Evolutionary conservation across 2,113 vertebrate species (phyloP), one percentile per base, ranked within the genome.

Genomic region (Pseudorectes ferrugineus): DNA sequence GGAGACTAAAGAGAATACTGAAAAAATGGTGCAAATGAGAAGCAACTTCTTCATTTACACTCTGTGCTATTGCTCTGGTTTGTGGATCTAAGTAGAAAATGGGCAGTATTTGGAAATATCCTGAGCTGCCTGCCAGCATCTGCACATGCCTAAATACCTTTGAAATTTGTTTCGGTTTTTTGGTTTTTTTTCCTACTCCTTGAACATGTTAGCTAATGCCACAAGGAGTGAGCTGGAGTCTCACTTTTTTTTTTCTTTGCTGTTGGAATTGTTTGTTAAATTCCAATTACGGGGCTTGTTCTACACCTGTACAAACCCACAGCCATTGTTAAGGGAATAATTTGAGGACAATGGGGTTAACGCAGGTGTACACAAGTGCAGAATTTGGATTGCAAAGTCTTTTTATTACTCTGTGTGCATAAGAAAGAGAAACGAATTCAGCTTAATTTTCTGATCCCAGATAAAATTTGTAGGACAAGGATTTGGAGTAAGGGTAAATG

Each of bases 291-390:
- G 2, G 68, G 67, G 63, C 90, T 96, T 96, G 90, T 96, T 95
- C 76, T 92, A 92, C 95, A 96, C 95, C 96, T 96, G 94, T 91
- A 90, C 90, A 96, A 96, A 97, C 92, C 92, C 92, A 94, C 90
- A 95, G 79, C 79, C 89, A 95, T 95, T 95, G 95, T 96, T 97
- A 92, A 88, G 81, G 71, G 93, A 95, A 96, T 95, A 92, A 89
- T 92, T 89, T 95, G 89, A 97, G 82, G 95, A 96, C 95, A 95
- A 93, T 96, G 88, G 71, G 93, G 95, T 96, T 93, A 94, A 93
- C 0, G 2, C 93, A 96, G 93, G 95, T 97, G 92, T 94, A 93
- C 79, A 55, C 49, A 95, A 96, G 85, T 77, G 68, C 82, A 92
- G 93, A 92, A 96, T 96, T 96, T 96, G 95, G 85, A 92, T 97